Base-by-base conservation (phyloP, 2,113 vertebrate species). In the Nematolebias whitei region DNA sequence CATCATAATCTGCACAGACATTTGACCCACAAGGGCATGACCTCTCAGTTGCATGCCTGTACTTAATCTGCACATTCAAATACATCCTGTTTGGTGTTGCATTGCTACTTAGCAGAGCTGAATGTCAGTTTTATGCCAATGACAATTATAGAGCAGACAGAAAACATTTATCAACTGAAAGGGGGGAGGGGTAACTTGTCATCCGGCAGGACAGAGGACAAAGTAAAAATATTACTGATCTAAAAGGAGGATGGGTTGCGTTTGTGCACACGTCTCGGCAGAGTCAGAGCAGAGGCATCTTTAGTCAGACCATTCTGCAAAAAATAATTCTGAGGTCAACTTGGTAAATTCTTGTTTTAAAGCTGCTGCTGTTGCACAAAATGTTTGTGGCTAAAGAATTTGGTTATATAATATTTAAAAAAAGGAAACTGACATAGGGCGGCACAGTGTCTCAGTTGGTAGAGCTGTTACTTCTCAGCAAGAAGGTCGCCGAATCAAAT, bases 221-320 rank as follows among this genome's bases (percentile, higher is more conserved):
- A 13, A 55, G 69, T 77, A 83, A 68, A 84, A 85, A 85, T 83
- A 84, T 32, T 44, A 24, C 32, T 48, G 38, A 68, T 68, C 69
- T 47, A 65, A 66, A 64, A 75, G 4, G 43, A 23, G 3, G 57
- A 58, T 16, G 38, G 48, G 15, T 41, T 57, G 26, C 48, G 59
- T 69, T 73, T 39, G 51, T 19, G 14, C 49, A 47, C 47, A 40
- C 59, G n/a, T n/a, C n/a, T n/a, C 3, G 26, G 26, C 26, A 35
- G 50, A 16, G 9, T 45, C 43, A 45, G 43, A 19, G 43, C 4
- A n/a, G 15, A 9, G 18, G 18, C 8, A 2, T n/a, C 13, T 4
- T 12, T 41, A 12, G 9, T n/a, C 9, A 39, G 38, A 39, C 38
- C 12, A 2, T 39, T 45, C 11, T 14, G 12, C 14, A 41, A 45